Percentiles rank a stretch among this genome's conserved stretches.
Conservation (phyloP, 1,140 invertebrate species). For the Drosophila oshimai region DNA sequence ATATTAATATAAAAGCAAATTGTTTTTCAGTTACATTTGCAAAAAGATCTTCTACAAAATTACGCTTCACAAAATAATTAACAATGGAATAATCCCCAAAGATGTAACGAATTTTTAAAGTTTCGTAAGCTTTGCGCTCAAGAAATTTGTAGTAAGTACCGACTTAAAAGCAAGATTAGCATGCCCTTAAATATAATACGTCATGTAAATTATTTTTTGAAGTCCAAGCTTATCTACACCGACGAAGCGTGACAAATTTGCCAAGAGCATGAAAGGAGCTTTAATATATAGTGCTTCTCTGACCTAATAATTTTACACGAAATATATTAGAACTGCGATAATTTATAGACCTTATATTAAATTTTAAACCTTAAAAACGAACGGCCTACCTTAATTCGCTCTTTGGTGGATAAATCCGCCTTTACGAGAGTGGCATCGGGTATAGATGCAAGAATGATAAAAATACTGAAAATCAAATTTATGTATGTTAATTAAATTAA, state of each 20-base stretch:
- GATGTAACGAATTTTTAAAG: neutral
- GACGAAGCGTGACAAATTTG: conserved; percentile 4
- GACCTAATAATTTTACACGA: neutral
- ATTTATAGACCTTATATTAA: too few relatives aligned
- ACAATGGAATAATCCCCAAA: neutral
- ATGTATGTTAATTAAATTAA: neutral
- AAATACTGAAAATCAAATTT: conserved; percentile 39
- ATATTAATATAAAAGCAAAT: neutral
- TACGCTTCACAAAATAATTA: neutral
- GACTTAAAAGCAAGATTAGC: conserved; percentile 10
- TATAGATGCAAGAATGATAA: conserved; percentile 37
- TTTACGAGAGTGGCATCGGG: conserved; percentile 17
- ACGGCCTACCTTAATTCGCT: conserved; percentile 53
- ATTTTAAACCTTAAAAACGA: neutral
- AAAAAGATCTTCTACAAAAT: neutral
- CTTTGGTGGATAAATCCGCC: conserved; percentile 55
- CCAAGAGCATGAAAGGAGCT: neutral
- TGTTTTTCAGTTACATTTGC: neutral
- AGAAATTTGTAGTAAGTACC: neutral
- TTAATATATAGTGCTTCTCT: neutral
- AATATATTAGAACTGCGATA: conserved; percentile 6
- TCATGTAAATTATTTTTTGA: neutral
- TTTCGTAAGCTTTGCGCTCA: neutral
- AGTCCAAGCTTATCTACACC: neutral
- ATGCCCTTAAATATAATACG: neutral